A percentile compares a stretch with the other conserved stretches of the same genome.
phyloP scores from a whole-genome alignment of 2,888 invertebrate species.

The Siphonodentalium dalli region DNA sequence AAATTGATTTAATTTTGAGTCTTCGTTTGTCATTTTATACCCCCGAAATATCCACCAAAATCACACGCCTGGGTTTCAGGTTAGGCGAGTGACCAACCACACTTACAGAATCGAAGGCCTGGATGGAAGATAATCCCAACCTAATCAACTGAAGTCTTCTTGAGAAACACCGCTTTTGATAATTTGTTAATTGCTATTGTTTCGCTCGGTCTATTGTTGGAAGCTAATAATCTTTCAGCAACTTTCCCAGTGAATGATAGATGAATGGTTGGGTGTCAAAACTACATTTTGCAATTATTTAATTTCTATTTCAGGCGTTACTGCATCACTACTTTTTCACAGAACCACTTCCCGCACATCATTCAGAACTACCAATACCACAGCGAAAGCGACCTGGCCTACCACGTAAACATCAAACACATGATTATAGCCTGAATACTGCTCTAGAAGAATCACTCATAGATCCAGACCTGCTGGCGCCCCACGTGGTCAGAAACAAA shows the following conservation, averaged over 20 bases:
- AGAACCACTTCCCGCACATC: conserved; percentile 73
- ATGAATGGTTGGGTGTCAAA: background rate
- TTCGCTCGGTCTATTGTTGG: too few species aligned
- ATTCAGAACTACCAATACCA: conserved; percentile 77
- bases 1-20: too few species aligned
- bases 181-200: too few species aligned
- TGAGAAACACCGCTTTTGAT: too few species aligned
- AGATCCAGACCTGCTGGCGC: conserved; percentile 54
- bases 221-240: too few species aligned
- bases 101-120: too few species aligned
- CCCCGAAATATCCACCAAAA: too few species aligned
- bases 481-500: conserved; percentile 47
- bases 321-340: conserved; percentile 77
- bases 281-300: background rate
- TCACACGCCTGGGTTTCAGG: too few species aligned
- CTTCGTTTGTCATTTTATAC: too few species aligned
- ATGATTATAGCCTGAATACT: conserved; percentile 60
- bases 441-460: conserved; percentile 58
- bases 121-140: too few species aligned
- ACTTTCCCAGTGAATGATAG: background rate
- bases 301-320: conserved; percentile 72
- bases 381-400: conserved; percentile 47
- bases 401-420: conserved; percentile 56
- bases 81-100: too few species aligned
- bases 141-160: too few species aligned